Percentiles rank a stretch among this genome's conserved stretches.
Evolutionary conservation across 2,888 invertebrate genomes (phyloP).

Genomic region (Ochlodes sylvanus): DNA sequence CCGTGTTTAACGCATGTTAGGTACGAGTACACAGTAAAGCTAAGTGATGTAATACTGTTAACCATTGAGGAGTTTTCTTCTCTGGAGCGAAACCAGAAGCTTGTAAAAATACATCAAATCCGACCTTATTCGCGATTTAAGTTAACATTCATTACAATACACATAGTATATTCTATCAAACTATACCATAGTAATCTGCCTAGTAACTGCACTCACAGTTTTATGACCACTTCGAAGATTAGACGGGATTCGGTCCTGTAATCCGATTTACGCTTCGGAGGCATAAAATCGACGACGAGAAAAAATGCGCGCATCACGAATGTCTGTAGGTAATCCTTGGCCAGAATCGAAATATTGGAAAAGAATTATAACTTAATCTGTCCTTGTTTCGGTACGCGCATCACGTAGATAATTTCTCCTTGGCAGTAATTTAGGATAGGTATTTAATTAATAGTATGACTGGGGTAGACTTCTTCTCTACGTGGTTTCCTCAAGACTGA

Average conservation of each 20-base stretch:
- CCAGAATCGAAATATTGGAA: background rate
- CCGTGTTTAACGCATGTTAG: too few relatives aligned
- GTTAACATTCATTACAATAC: too few relatives aligned
- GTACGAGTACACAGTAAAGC: too few relatives aligned
- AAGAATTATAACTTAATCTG: conserved; percentile 5
- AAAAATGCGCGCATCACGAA: background rate
- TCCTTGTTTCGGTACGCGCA: background rate
- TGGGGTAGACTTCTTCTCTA: too few relatives aligned
- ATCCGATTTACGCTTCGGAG: conserved; percentile 1
- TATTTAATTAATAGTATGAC: background rate
- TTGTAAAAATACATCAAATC: too few relatives aligned
- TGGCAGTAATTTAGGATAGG: background rate
- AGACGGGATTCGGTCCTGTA: background rate
- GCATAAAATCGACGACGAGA: background rate
- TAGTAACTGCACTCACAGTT: background rate
- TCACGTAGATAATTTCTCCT: background rate
- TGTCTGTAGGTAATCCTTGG: background rate
- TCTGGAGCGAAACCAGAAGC: too few relatives aligned
- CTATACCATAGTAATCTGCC: too few relatives aligned
- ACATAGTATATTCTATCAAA: too few relatives aligned
- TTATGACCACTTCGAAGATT: conserved; percentile 2
- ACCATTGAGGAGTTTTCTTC: too few relatives aligned
- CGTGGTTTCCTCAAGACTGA: too few relatives aligned
- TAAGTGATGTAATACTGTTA: too few relatives aligned
- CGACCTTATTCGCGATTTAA: too few relatives aligned